A percentile compares a stretch with the other conserved stretches of the same genome.
phyloP scores from a whole-genome alignment of 2,888 invertebrate genomes.

The Synergus itoensis region DNA sequence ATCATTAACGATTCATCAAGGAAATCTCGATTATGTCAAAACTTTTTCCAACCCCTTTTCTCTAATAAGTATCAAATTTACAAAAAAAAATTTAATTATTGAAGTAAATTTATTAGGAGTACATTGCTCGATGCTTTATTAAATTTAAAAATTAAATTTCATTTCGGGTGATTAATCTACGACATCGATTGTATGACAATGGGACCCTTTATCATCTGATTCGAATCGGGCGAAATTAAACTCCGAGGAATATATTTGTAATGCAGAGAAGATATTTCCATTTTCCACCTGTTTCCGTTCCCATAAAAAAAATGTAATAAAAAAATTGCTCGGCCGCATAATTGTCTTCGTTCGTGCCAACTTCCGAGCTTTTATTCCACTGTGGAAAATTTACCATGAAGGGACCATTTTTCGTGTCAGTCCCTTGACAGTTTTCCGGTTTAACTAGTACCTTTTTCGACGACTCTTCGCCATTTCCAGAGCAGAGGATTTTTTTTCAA shows the following conservation, averaged over 20 bases:
- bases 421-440: conserved; percentile 39
- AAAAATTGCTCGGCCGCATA: conserved; percentile 39
- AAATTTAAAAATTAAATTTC: not conserved
- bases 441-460: conserved; percentile 39
- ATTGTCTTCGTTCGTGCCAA: conserved; percentile 40
- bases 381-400: conserved; percentile 41
- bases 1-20: no score
- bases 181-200: not conserved
- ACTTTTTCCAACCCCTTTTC: no score
- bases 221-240: conserved; percentile 24
- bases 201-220: conserved; percentile 16
- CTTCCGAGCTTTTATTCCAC: conserved; percentile 41
- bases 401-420: conserved; percentile 35
- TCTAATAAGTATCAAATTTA: no score
- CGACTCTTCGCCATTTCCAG: conserved; percentile 11
- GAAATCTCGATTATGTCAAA: no score
- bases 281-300: conserved; percentile 39
- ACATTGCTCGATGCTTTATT: not conserved
- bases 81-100: not conserved
- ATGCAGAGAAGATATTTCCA: conserved; percentile 33
- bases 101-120: not conserved
- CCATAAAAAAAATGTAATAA: conserved; percentile 16
- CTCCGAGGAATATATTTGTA: conserved; percentile 28
- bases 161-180: not conserved
- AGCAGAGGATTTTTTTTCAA: not conserved